Evolutionary conservation across 2,888 invertebrate species (phyloP).

Genomic region (Cheilosia variabilis): DNA sequence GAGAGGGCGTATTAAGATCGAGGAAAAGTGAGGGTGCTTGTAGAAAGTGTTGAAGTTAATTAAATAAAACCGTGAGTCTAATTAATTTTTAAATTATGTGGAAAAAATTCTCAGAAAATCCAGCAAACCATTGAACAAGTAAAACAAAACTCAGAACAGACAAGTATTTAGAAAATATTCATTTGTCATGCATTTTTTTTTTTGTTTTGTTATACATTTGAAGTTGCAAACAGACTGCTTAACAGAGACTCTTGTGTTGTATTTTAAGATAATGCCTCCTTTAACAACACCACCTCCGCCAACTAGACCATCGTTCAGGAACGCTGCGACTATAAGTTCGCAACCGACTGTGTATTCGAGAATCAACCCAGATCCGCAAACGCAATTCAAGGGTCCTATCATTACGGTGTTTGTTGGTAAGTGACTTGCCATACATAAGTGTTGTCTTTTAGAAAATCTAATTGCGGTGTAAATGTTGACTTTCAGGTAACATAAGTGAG

Average conservation of each 20-base stretch:
- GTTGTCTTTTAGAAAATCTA: background rate
- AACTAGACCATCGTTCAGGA: conserved; percentile 82
- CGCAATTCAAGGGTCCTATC: conserved; percentile 89
- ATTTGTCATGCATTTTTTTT: conserved; percentile 27
- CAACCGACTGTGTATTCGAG: conserved; percentile 83
- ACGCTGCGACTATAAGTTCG: conserved; percentile 83
- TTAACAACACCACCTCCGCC: conserved; percentile 83
- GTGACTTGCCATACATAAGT: conserved; percentile 60
- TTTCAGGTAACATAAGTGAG: conserved; percentile 93
- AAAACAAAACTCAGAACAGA: background rate
- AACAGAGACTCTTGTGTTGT: conserved; percentile 61
- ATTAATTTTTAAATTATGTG: conserved; percentile 18
- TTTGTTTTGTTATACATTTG: background rate
- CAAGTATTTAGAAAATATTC: conserved; percentile 28
- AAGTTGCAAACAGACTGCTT: background rate
- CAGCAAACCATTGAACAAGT: conserved; percentile 14
- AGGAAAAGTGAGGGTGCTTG: conserved; percentile 48
- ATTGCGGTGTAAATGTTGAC: conserved; percentile 48
- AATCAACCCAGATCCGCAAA: conserved; percentile 80
- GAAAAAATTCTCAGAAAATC: conserved; percentile 15
- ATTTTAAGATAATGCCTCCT: conserved; percentile 85
- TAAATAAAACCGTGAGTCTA: conserved; percentile 58
- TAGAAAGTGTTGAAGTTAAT: conserved; percentile 40
- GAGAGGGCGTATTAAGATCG: conserved; percentile 43
- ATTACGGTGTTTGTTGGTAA: conserved; percentile 98